These are phyloP conservation scores for Sebastes baramenuke DNA, from an alignment of 2,797 vertebrate species.

Conservation along the genomic window DNA sequence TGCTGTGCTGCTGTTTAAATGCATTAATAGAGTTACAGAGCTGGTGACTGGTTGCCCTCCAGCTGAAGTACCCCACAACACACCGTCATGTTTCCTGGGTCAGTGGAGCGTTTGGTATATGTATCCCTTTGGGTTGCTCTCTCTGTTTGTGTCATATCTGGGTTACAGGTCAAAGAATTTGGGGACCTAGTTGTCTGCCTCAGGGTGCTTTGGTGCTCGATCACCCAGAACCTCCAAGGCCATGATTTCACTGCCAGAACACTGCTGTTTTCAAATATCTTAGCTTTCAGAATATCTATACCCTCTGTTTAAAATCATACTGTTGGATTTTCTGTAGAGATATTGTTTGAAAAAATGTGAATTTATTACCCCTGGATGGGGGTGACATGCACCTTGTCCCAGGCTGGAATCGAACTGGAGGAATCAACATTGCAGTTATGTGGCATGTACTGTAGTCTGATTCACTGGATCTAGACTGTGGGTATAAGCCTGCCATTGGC, in stretches of 20 bases:
- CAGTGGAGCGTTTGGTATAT: conserved; percentile 29
- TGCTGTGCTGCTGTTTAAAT: background rate
- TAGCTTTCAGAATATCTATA: background rate
- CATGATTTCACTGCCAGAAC: background rate
- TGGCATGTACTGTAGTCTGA: background rate
- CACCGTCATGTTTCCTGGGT: conserved; percentile 17
- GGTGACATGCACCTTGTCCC: background rate
- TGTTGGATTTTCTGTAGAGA: background rate
- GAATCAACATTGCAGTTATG: background rate
- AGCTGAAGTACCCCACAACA: background rate
- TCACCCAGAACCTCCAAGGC: background rate
- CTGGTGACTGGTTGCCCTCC: background rate
- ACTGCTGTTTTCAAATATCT: background rate
- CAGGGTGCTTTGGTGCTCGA: background rate
- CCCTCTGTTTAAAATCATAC: background rate
- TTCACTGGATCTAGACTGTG: background rate
- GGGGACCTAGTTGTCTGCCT: background rate
- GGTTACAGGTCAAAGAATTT: conserved; percentile 20
- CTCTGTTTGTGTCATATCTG: conserved; percentile 6
- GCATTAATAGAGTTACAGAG: background rate
- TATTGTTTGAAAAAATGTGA: background rate
- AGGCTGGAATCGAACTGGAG: background rate
- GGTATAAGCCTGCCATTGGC: background rate
- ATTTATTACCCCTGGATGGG: background rate
- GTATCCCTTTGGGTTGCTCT: background rate